These are phyloP conservation scores for Tineola bisselliella DNA, from an alignment of 2,888 invertebrate species.

Conservation along the genomic window DNA sequence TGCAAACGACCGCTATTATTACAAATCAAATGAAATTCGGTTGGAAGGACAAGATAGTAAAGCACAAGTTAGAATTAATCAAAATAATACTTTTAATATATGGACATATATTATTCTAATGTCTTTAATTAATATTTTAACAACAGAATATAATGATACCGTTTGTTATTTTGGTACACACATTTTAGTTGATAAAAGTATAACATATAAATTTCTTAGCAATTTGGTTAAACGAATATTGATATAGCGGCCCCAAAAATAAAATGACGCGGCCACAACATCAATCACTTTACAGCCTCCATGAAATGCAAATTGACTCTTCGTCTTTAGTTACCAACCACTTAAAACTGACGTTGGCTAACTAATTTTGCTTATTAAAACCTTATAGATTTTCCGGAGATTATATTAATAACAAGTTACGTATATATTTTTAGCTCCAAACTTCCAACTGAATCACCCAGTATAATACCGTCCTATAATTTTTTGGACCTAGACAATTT, in stretches of 20 bases:
- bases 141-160: too few species aligned
- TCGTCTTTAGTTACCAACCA: background rate
- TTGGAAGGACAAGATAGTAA: too few species aligned
- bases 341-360: background rate
- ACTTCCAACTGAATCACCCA: too few species aligned
- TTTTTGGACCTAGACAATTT: too few species aligned
- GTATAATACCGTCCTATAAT: too few species aligned
- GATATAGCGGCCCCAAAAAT: background rate
- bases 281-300: background rate
- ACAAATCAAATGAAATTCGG: too few species aligned
- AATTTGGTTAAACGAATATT: background rate
- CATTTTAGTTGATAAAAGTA: background rate
- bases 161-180: background rate
- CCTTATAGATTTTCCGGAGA: background rate
- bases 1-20: too few species aligned
- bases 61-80: too few species aligned
- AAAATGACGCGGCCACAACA: constrained; percentile 1
- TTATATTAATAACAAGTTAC: background rate
- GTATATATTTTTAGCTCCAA: too few species aligned
- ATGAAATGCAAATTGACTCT: background rate
- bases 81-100: too few species aligned
- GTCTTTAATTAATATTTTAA: too few species aligned
- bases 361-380: background rate
- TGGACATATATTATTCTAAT: too few species aligned
- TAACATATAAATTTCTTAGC: background rate